Evolutionary conservation across 2,797 vertebrate species (phyloP), one percentile per base, ranked within the genome.

Genomic region (Iguana delicatissima): DNA sequence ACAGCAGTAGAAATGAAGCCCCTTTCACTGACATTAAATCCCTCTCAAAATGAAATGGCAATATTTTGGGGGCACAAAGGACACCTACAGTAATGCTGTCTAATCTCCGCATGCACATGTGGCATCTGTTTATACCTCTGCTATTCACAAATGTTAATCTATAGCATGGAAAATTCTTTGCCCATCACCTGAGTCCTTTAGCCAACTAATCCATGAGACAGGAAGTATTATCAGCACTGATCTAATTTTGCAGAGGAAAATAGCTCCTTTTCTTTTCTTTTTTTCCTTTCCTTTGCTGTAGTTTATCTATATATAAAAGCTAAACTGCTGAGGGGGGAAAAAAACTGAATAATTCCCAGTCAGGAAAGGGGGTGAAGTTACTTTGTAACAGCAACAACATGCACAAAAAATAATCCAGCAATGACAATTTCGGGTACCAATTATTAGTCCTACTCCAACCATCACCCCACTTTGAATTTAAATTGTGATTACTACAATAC

Each of bases 401-500:
- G 87, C 83, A 93, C 90, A 87, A 87, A 84, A 93, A n/a, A 93
- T 35, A 93, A 67, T 18, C 87, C 76, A 55, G 74, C 88, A 93
- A 88, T 92, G 92, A 92, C 92, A 96, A 90, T 64, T 81, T 81
- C 4, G 42, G 76, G n/a, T 84, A 92, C 76, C 80, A 88, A 92
- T 59, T 95, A 91, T 87, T 88, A 87, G 42, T 57, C 7, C 14
- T 6, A 35, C 12, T n/a, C 92, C 16, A 57, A 8, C 52, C 52
- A 32, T 20, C 92, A 95, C 84, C 92, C 92, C 93, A 95, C 86
- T 91, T 87, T 86, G 92, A 96, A 97, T 95, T 95, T 96, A 96
- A 97, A 96, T 93, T 95, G 91, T 95, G 95, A 97, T 97, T 97
- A 96, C 90, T 96, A 96, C 89, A 93, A 94, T 93, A 57, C 73